Evolutionary conservation across 2,797 vertebrate species (phyloP).

Genomic region (Mormyrus hasselquistii): DNA sequence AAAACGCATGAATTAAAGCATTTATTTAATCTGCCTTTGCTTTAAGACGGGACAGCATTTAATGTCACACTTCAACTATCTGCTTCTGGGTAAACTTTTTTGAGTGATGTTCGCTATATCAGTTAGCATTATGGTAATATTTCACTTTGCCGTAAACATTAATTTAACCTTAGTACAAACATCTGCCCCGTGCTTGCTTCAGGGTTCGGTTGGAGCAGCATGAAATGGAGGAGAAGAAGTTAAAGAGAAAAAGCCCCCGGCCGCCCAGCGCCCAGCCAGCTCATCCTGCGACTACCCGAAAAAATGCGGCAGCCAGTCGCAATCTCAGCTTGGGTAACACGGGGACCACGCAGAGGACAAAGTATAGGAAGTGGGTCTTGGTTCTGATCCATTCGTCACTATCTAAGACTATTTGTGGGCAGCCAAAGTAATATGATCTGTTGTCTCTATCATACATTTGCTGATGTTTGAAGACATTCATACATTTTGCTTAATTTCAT

Average conservation of each 20-base stretch:
- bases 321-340: conserved; percentile 68
- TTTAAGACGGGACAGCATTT: background rate
- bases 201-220: background rate
- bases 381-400: background rate
- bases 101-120: background rate
- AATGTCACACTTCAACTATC: background rate
- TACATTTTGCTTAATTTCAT: background rate
- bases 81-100: background rate
- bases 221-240: conserved; percentile 87
- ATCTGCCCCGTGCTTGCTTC: background rate
- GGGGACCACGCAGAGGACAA: conserved; percentile 71
- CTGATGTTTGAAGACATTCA: background rate
- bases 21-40: background rate
- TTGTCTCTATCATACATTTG: background rate
- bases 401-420: background rate
- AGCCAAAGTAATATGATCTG: background rate
- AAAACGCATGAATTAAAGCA: background rate
- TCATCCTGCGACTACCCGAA: conserved; percentile 65
- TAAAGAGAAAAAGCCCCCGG: conserved; percentile 83
- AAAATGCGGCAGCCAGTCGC: conserved; percentile 65
- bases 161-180: background rate
- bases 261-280: conserved; percentile 63
- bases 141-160: background rate
- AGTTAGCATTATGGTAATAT: background rate
- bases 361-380: conserved; percentile 68